phyloP scores from a whole-genome alignment of 1,140 invertebrate genomes.

The Leucophenga varia region DNA sequence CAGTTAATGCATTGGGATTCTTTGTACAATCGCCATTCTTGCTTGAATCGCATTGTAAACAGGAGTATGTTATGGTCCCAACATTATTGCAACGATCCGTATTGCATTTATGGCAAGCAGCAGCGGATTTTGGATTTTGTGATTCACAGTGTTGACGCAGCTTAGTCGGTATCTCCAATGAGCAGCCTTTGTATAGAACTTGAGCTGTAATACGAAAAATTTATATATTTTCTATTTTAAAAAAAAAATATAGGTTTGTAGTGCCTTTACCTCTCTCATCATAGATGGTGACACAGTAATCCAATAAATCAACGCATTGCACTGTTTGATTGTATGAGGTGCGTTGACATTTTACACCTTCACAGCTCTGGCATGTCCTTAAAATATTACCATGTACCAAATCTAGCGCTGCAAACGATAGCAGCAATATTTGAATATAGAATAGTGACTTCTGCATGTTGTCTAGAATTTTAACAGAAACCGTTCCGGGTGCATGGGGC shows the following conservation, averaged over 20 bases:
- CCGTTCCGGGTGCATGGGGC: no score
- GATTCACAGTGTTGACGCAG: slow-evolving; percentile 30
- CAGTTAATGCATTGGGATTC: slow-evolving; percentile 18
- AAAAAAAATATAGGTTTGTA: not conserved
- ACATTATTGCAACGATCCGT: slow-evolving; percentile 46
- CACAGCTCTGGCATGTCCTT: slow-evolving; percentile 35
- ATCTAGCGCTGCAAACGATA: no score
- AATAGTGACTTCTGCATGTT: no score
- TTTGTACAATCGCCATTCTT: slow-evolving; percentile 32
- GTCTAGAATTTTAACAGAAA: no score
- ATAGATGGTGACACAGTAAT: slow-evolving; percentile 37
- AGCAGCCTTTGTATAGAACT: slow-evolving; percentile 45
- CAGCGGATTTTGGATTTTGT: not conserved
- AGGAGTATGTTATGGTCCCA: slow-evolving; percentile 28
- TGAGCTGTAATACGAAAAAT: slow-evolving; percentile 19
- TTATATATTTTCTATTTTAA: not conserved
- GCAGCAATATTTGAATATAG: no score
- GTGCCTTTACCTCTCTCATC: slow-evolving; percentile 10
- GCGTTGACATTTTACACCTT: slow-evolving; percentile 40
- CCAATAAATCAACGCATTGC: slow-evolving; percentile 32
- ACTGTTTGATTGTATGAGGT: slow-evolving; percentile 15
- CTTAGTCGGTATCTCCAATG: slow-evolving; percentile 33
- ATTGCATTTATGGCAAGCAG: slow-evolving; percentile 44
- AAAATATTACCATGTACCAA: no score
- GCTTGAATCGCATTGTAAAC: slow-evolving; percentile 44